These are phyloP conservation scores for Scrobipalpa costella DNA, from an alignment of 2,888 invertebrate species.

Conservation along the genomic window DNA sequence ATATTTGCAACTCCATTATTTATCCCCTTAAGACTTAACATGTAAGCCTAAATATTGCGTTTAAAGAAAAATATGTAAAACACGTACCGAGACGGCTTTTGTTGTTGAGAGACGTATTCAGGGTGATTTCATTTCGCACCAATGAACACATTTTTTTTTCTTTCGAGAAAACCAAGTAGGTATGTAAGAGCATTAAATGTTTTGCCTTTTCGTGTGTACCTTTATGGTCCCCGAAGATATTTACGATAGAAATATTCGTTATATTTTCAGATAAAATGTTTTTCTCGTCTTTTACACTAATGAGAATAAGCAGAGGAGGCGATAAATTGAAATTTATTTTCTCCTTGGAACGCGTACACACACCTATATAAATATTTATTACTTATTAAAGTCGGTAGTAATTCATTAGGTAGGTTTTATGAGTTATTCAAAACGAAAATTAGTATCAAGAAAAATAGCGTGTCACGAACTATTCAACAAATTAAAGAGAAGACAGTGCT, in stretches of 20 bases:
- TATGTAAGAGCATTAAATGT: constrained; percentile 66
- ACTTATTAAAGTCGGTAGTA: constrained; percentile 63
- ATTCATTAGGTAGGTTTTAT: constrained; percentile 64
- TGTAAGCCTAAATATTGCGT: constrained; percentile 62
- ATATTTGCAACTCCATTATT: constrained; percentile 66
- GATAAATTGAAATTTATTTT: constrained; percentile 72
- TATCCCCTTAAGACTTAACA: constrained; percentile 65
- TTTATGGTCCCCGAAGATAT: constrained; percentile 53
- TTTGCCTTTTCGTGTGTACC: constrained; percentile 56
- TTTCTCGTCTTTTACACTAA: constrained; percentile 63
- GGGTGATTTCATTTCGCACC: constrained; percentile 70
- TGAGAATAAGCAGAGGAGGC: constrained; percentile 62
- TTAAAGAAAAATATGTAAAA: constrained; percentile 72
- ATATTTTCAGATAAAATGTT: constrained; percentile 62
- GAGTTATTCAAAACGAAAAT: constrained; percentile 61
- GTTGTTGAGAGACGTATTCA: constrained; percentile 70
- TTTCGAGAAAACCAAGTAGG: constrained; percentile 62
- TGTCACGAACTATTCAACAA: constrained; percentile 38
- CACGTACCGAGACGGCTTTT: constrained; percentile 64
- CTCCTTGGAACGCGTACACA: constrained; percentile 53
- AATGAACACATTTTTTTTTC: constrained; percentile 72
- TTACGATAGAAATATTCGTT: constrained; percentile 56
- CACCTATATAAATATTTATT: constrained; percentile 64
- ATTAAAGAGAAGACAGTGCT: constrained; percentile 43
- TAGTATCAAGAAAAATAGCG: constrained; percentile 45